Base-by-base conservation (phyloP, 2,888 invertebrate species). In the Cheilosia vernalis region DNA sequence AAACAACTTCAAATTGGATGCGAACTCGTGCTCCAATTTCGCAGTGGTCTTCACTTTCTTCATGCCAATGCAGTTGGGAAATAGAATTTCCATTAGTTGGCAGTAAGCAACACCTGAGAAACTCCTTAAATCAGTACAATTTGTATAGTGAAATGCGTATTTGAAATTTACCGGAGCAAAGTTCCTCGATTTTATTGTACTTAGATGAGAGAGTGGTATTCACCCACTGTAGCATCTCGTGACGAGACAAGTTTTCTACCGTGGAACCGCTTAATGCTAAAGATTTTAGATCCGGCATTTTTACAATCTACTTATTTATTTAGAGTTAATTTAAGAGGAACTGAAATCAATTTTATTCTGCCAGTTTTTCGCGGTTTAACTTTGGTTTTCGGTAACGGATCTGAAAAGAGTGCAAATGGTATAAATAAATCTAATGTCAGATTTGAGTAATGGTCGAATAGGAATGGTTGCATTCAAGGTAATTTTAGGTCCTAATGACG, bases 11-110 rank as follows among this genome's bases (percentile, higher is more conserved):
- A 99, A 98, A 93, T 99, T 99, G 92, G 98, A 97, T 92, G 99
- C 97, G 92, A 97, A 98, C 93, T 99, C 99, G 93, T 99, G 98
- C 93, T 99, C 99, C 90, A 99, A 93, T 91, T 98, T 98, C 88
- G 99, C 98, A 93, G 95, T 96, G 93, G 98, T 98, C 93, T 99
- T 99, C 66, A 99, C 96, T 91, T 97, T 95, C 92, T 98, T 99
- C 92, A 98, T 93, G 64, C 95, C 96, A 56, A 97, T 95, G 91
- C 95, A 95, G 88, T 94, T 94, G 44, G 98, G 97, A 92, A 99
- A 99, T 17, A 99, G 94, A 96, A 99, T 97, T 91, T 99, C 99
- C 97, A 99, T 99, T 90, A 99, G 97, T 92, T 99, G 99, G 91
- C 99, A 99, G 92, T 99, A 99, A 3, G 98, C 99, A 66, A 99